phyloP scores from a whole-genome alignment of 1,140 invertebrate genomes.

The Temnothorax nylanderi region DNA sequence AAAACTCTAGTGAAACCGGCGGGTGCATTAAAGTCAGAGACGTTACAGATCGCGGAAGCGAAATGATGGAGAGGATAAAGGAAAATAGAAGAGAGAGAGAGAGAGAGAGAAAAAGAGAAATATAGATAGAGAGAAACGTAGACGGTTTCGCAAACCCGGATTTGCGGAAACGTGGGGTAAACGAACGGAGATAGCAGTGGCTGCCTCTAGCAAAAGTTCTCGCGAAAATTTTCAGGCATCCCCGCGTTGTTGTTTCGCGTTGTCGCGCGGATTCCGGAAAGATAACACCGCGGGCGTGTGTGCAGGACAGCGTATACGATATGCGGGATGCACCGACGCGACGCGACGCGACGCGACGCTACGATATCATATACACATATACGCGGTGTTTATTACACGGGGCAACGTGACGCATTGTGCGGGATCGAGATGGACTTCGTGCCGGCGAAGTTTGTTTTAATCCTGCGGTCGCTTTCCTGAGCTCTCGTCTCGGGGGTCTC shows the following conservation, averaged over 20 bases:
- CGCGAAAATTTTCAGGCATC: conserved; percentile 65
- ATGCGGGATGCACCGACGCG: neutral
- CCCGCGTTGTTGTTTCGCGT: conserved; percentile 28
- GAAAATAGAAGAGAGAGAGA: no score
- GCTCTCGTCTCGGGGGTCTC: conserved; percentile 12
- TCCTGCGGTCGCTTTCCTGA: conserved; percentile 30
- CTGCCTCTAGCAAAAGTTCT: conserved; percentile 60
- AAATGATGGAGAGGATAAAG: conserved; percentile 39
- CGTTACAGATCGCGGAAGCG: conserved; percentile 68
- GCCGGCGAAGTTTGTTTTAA: conserved; percentile 48
- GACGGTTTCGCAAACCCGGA: conserved; percentile 63
- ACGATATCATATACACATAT: neutral
- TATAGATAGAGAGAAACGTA: conserved; percentile 8
- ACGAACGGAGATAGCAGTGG: conserved; percentile 68
- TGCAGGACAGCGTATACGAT: neutral
- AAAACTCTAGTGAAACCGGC: conserved; percentile 37
- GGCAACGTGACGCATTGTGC: conserved; percentile 12
- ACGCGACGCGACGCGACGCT: no score
- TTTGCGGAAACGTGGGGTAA: conserved; percentile 67
- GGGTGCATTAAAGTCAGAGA: conserved; percentile 63
- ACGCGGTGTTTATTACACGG: neutral
- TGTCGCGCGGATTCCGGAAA: conserved; percentile 43
- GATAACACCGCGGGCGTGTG: conserved; percentile 54
- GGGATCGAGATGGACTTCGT: conserved; percentile 21
- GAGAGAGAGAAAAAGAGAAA: neutral